Evolutionary conservation across 2,113 vertebrate species (phyloP), one percentile per base, ranked within the genome.

Genomic region (Peromyscus californicus): DNA sequence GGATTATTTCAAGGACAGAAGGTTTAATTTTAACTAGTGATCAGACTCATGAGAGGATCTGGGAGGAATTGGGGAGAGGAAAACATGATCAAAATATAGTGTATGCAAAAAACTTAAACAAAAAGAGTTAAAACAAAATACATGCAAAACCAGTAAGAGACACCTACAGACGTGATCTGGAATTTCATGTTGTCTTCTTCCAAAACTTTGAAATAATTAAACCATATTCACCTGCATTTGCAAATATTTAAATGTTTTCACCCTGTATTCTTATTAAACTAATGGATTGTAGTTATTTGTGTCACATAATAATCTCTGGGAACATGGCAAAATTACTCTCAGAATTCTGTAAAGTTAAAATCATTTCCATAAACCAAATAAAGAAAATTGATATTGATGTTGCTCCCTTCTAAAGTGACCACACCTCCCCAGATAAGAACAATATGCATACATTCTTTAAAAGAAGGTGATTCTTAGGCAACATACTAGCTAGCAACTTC

Each of bases 401-500:
- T 69, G 2, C 0, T 2, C 0, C 0, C 63, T 91, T 57, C 21
- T 93, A 4, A 89, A 57, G 42, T 63, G 63, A 74, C 1, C 0
- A 39, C 65, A 78, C 17, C 7, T 54, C 8, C 6, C 51, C 8
- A 69, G n/a, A 15, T 33, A 48, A 22, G 22, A 89, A 72, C 5
- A 51, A 26, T 24, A 3, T 83, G 33, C 31, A 57, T 36, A 13
- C 33, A 21, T 39, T 59, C 8, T 39, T 70, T 69, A 36, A 86
- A 89, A 94, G 57, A 24, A n/a, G n/a, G 36, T 96, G 57, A 69
- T 82, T 6, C 0, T 21, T 13, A 87, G 57, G 24, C 2, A 51
- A 0, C 1, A 24, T 54, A 10, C 36, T 0, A 7, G 6, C 1
- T 39, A 0, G 61, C 57, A 79, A 84, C 2, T 67, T 92, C n/a